A percentile compares a stretch with the other conserved stretches of the same genome.
phyloP scores from a whole-genome alignment of 2,797 vertebrate genomes.

The Spheniscus humboldti region DNA sequence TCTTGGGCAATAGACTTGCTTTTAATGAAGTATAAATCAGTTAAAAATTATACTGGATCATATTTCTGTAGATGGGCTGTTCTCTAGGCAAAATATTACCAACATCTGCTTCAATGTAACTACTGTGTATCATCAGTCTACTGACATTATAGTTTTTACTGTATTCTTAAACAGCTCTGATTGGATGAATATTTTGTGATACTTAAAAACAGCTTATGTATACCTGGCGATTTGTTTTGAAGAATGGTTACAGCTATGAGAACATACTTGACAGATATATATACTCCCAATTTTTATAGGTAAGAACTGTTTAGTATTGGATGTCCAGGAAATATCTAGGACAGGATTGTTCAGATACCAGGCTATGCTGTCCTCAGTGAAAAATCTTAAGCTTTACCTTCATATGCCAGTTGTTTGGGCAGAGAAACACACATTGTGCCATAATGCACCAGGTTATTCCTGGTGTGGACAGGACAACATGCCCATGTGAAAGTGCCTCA shows the following conservation, averaged over 20 bases:
- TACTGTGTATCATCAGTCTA: not conserved
- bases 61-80: not conserved
- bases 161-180: not conserved
- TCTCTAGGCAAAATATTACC: constrained; percentile 22
- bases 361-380: not conserved
- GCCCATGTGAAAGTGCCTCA: not conserved
- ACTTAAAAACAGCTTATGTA: not conserved
- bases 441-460: not conserved
- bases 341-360: not conserved
- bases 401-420: not conserved
- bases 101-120: constrained; percentile 25
- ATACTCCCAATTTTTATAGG: not conserved
- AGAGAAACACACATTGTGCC: not conserved
- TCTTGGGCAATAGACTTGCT: constrained; percentile 4
- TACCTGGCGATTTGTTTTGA: not conserved
- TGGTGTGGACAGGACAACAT: not conserved
- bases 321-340: not conserved
- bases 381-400: not conserved
- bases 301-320: not conserved
- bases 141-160: not conserved
- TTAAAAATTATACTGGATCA: constrained; percentile 43
- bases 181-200: not conserved
- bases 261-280: not conserved
- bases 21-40: constrained; percentile 54
- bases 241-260: not conserved